Evolutionary conservation across 1,140 invertebrate species (phyloP), one percentile per base, ranked within the genome.

Genomic region (Bilobella aurantiaca): DNA sequence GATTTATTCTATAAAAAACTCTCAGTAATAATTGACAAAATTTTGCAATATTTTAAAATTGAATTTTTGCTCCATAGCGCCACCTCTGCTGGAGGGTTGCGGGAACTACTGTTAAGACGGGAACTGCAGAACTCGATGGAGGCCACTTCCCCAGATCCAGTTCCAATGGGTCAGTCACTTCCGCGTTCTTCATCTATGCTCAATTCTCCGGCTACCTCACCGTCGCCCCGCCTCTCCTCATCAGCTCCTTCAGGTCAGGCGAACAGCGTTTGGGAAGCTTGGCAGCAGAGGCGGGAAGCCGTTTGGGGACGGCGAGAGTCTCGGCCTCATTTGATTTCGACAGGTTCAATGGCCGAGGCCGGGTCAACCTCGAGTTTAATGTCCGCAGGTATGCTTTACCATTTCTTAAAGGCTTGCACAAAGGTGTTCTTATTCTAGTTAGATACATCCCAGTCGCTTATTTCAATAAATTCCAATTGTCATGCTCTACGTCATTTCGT

Each of bases 281-380:
- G 71, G 71, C 68, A 70, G 59, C 62, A 64, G 53, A 29, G 65
- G 63, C 78, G 90, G 67, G 85, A 91, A 74, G 81, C 90, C 77
- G 87, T 92, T 62, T 93, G 90, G 90, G 84, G 86, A 73, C 81
- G 88, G 27, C 78, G 90, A 62, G 90, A 93, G 75, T 89, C 90
- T 18, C 81, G 90, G 46, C 88, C 88, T 73, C 90, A 91, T 80
- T 79, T 92, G 53, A 75, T 92, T n/a, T 91, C 89, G 29, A 93
- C 90, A 12, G 86, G 89, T 63, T 91, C 89, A 34, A 76, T 92
- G 66, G 87, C 85, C 14, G 90, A 92, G 78, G 89, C 86, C 62
- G 88, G 87, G 12, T 91, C 89, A 30, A 87, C 87, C n/a, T 91
- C 88, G n/a, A 92, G 89, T 28, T 74, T 92, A 1, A 90, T 88